Percentiles rank a stretch among this genome's conserved stretches.
These are phyloP conservation scores for Arothron firmamentum DNA, from an alignment of 2,113 vertebrate species.

Conservation along the genomic window DNA sequence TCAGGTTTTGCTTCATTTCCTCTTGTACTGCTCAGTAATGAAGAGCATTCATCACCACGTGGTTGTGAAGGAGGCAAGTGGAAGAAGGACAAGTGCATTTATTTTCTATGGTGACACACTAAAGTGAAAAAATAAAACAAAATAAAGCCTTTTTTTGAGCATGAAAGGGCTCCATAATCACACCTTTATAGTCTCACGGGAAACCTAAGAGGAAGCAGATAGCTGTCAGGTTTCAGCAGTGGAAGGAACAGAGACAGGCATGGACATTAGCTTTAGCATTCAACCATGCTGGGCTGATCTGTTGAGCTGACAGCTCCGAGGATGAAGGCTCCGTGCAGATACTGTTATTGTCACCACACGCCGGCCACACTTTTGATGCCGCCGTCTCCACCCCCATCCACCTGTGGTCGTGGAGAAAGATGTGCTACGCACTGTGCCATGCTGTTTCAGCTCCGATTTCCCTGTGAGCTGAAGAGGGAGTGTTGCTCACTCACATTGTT, in stretches of 20 bases:
- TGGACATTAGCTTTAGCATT: conserved; percentile 25
- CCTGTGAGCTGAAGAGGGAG: conserved; percentile 48
- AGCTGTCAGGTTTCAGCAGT: conserved; percentile 26
- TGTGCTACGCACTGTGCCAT: conserved; percentile 40
- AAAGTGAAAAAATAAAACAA: conserved; percentile 29
- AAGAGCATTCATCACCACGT: conserved; percentile 52
- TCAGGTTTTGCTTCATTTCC: conserved; percentile 55
- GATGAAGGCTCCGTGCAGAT: conserved; percentile 34
- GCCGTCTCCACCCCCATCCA: conserved; percentile 18
- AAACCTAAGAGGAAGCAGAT: background rate
- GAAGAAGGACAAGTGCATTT: conserved; percentile 22
- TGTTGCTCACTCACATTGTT: conserved; percentile 60
- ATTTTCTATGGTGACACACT: conserved; percentile 7
- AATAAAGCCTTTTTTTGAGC: background rate
- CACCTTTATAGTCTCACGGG: background rate
- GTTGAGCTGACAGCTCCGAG: conserved; percentile 19
- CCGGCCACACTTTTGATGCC: conserved; percentile 36
- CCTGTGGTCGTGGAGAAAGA: conserved; percentile 29
- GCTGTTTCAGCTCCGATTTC: conserved; percentile 47
- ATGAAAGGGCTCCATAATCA: background rate
- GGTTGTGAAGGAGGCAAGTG: conserved; percentile 29
- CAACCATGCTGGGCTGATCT: conserved; percentile 19
- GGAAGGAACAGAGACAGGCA: conserved; percentile 8
- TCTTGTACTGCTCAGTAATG: conserved; percentile 44
- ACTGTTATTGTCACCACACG: conserved; percentile 22